These are phyloP conservation scores for Didymodactylos carnosus DNA, from an alignment of 2,888 invertebrate species.

Conservation along the genomic window DNA sequence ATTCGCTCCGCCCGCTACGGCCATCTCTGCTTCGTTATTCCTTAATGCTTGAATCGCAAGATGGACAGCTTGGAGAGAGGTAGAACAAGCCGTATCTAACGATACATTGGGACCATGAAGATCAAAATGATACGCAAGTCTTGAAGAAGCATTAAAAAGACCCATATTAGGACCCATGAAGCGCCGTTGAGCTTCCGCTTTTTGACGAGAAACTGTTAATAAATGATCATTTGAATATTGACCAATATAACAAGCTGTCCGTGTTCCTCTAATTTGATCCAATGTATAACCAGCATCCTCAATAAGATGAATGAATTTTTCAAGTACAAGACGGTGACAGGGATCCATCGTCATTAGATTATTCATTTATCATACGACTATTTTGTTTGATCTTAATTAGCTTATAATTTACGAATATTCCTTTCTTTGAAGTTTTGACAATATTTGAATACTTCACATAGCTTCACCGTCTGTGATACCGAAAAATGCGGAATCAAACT, in stretches of 20 bases:
- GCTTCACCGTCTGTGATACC: background rate
- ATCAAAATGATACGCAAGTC: slow-evolving; percentile 21
- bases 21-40: slow-evolving; percentile 15
- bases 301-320: background rate
- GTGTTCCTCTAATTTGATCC: background rate
- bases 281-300: background rate
- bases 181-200: background rate
- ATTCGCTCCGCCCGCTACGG: background rate
- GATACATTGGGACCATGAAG: slow-evolving; percentile 20
- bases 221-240: background rate
- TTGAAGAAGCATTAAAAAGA: slow-evolving; percentile 14
- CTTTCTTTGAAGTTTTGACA: too few species aligned
- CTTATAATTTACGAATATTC: too few species aligned
- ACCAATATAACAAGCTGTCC: background rate
- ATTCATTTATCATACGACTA: too few species aligned
- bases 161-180: background rate
- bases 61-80: slow-evolving; percentile 19
- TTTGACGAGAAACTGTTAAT: rapidly evolving
- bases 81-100: slow-evolving; percentile 22
- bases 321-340: background rate
- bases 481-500: background rate
- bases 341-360: background rate
- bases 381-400: too few species aligned
- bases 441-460: too few species aligned
- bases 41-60: slow-evolving; percentile 21